A percentile compares a stretch with the other conserved stretches of the same genome.
Conservation (phyloP, 2,797 vertebrate species). For the Poliocrania exsul region DNA sequence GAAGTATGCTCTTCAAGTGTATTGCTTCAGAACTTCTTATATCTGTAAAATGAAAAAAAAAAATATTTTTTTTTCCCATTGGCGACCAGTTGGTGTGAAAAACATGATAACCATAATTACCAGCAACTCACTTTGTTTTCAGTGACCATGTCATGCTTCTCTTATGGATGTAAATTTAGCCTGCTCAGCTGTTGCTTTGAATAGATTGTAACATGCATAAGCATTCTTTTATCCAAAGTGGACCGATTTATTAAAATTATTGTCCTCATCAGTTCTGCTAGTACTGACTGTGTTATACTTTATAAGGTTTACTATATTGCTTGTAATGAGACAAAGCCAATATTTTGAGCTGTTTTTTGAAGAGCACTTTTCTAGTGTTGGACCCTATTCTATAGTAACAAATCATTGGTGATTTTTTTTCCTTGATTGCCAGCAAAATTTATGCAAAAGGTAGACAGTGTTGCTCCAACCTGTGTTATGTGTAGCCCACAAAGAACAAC, state of each 20-base stretch:
- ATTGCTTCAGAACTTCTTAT: constrained; percentile 45
- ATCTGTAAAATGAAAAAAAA: constrained; percentile 28
- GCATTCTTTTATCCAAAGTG: constrained; percentile 56
- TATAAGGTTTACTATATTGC: constrained; percentile 7
- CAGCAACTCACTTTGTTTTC: constrained; percentile 50
- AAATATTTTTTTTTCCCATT: not conserved
- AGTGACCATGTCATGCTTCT: constrained; percentile 45
- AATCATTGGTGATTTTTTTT: constrained; percentile 15
- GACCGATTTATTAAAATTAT: constrained; percentile 14
- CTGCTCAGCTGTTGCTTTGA: constrained; percentile 68
- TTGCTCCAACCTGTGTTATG: constrained; percentile 46
- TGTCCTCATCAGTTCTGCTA: constrained; percentile 47
- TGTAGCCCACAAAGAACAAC: not conserved
- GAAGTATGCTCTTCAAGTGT: constrained; percentile 41
- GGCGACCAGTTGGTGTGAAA: constrained; percentile 33
- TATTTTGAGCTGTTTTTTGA: constrained; percentile 36
- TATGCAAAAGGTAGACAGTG: not conserved
- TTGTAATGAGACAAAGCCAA: constrained; percentile 1
- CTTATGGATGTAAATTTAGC: constrained; percentile 63
- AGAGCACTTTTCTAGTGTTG: constrained; percentile 68
- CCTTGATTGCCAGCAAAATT: constrained; percentile 14
- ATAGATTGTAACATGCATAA: constrained; percentile 59
- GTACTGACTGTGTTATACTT: constrained; percentile 55
- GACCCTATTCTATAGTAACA: not conserved
- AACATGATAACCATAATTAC: constrained; percentile 35